Evolutionary conservation across 2,113 vertebrate species (phyloP).

Genomic region (Numenius arquata): DNA sequence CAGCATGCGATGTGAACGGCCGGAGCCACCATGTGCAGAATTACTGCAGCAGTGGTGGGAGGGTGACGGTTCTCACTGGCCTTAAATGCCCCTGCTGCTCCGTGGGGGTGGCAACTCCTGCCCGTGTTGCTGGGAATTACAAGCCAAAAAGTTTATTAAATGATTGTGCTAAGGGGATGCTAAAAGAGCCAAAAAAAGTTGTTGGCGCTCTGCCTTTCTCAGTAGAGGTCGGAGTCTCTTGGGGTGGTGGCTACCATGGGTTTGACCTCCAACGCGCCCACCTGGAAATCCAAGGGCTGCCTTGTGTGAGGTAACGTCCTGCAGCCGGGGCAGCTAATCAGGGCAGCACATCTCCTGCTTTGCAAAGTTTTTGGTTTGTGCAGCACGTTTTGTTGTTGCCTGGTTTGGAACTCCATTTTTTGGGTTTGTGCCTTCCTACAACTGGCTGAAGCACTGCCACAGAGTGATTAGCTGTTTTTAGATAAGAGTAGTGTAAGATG

Average conservation of each 20-base stretch:
- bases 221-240: background rate
- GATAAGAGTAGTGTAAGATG: background rate
- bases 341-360: background rate
- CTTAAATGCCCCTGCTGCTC: background rate
- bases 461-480: background rate
- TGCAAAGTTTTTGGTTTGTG: background rate
- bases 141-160: background rate
- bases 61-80: fast-evolving
- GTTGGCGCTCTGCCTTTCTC: background rate
- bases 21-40: background rate
- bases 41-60: background rate
- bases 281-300: fast-evolving
- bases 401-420: background rate
- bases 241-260: background rate
- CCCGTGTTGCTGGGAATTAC: background rate
- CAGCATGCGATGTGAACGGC: fast-evolving
- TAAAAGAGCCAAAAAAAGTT: background rate
- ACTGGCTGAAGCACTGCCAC: background rate
- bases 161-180: background rate
- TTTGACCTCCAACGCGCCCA: background rate
- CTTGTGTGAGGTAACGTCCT: too few species aligned
- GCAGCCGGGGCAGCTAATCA: background rate
- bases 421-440: background rate
- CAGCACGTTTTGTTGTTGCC: background rate
- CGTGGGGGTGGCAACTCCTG: fast-evolving